Base-by-base conservation (phyloP, 1,140 invertebrate genomes). In the Globodera rostochiensis region DNA sequence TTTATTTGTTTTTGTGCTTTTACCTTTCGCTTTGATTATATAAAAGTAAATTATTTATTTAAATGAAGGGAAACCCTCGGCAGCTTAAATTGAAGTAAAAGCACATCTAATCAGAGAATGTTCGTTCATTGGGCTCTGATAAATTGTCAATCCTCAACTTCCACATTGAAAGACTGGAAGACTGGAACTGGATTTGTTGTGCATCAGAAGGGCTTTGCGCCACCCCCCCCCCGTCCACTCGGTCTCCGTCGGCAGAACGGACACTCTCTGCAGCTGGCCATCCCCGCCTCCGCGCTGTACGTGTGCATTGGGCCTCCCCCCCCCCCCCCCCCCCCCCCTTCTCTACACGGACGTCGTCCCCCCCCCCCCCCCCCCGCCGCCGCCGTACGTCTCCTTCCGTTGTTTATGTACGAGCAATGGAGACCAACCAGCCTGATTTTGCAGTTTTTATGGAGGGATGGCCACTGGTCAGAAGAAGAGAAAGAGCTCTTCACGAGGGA, bases 1-100 rank as follows among this genome's bases (percentile, higher is more conserved):
- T 71, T 71, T 45, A 71, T 71, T 71, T 25, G 25, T 71, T 47
- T 71, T 36, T 71, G 69, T 13, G 13, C 57, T 60, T 5, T 60
- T 15, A 60, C 13, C 9, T 60, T 60, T 60, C 57, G 57, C 57
- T 60, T 60, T 60, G 57, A 60, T 60, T 60, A 50, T 8, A 50
- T 50, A 50, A 50, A 50, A 50, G 50, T 8, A 50, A 50, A 8
- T 50, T 50, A 50, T 6, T 50, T 6, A 50, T 50, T 50, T 50
- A 50, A 50, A 6, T 50, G 6, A 8, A 6, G 50, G 6, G 0
- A 50, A 50, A 50, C 50, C 1, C 50, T 8, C 25, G 2, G 25
- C 25, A 2, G 25, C 25, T 50, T 8, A 50, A 50, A 50, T 6
- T 50, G 11, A 11, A 50, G 11, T 50, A 50, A 6, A 50, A 8